These are phyloP conservation scores for Heterocephalus glaber DNA, from an alignment of 2,113 vertebrate species.

Conservation along the genomic window DNA sequence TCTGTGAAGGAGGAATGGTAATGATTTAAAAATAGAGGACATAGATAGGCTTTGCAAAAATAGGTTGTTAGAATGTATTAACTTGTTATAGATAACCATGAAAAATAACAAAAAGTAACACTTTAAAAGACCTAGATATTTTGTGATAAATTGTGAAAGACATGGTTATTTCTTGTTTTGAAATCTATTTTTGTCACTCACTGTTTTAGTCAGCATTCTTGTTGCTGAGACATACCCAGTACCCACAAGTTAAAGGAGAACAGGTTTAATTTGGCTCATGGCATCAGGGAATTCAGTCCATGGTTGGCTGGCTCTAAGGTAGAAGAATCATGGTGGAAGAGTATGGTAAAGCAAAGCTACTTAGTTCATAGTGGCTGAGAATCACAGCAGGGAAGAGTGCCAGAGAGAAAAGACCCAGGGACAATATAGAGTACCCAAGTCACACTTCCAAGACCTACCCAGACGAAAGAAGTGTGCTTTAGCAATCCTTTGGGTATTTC, in stretches of 20 bases:
- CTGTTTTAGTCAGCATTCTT: not conserved
- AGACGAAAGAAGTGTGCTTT: no score
- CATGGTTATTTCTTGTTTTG: not conserved
- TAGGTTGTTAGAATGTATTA: not conserved
- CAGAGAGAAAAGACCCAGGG: not conserved
- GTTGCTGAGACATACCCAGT: not conserved
- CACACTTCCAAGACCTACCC: not conserved
- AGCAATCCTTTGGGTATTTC: not conserved
- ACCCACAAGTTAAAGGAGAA: not conserved
- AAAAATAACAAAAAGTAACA: not conserved
- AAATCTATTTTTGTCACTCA: not conserved
- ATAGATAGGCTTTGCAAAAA: not conserved
- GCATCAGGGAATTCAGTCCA: not conserved
- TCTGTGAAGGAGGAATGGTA: not conserved
- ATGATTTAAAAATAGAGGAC: not conserved
- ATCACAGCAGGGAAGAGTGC: no score
- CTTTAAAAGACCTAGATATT: not conserved
- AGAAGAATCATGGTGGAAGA: not conserved
- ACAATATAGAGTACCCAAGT: not conserved
- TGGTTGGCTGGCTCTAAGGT: not conserved
- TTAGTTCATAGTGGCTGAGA: not conserved
- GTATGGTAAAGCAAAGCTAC: not conserved
- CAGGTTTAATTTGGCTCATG: not conserved
- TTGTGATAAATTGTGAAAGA: not conserved
- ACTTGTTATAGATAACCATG: constrained; percentile 47